Base-by-base conservation (phyloP, 1,140 invertebrate genomes). In the Neodiprion lecontei region DNA sequence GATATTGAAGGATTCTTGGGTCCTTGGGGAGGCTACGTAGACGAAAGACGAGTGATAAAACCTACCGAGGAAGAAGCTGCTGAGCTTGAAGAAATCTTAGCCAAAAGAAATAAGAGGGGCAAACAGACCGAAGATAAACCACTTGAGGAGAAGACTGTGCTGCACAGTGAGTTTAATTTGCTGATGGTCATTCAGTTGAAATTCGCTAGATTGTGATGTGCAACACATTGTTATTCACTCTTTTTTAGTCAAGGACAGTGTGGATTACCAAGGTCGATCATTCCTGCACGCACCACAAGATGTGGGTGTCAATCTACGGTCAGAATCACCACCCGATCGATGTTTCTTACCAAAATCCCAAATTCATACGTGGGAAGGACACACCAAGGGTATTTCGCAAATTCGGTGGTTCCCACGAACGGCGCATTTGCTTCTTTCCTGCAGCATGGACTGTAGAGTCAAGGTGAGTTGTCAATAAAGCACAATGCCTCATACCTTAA, bases 271-370 rank as follows among this genome's bases (percentile, higher is more conserved):
- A 89, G 98, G 98, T 17, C 89, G 98, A 72, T 98, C 96, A 9
- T 99, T 98, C 87, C 89, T 99, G 65, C 96, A 98, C 84, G 91
- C 95, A 9, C 98, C 98, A 9, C 96, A 98, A 83, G 97, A 99
- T 90, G 94, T 99, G 79, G 98, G 97, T 12, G 96, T 99, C 8
- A 99, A 98, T 89, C 91, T 99, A 9, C 93, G 94, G 66, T 95
- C 95, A n/a, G 96, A 97, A 76, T 92, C 94, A 12, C 95, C 96
- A 28, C 98, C 98, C 0, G 95, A 97, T 70, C 96, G 96, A 84
- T 99, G 99, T 88, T 99, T 99, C 86, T 90, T 99, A 75, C 99
- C 99, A 28, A 99, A 99, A 90, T 93, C 96, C 65, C 95, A 97
- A 79, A 95, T 99, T 75, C 96, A 98, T 86, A 98, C 96, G 0